phyloP scores from a whole-genome alignment of 2,888 invertebrate genomes.

The Fissipunctia ypsillon region DNA sequence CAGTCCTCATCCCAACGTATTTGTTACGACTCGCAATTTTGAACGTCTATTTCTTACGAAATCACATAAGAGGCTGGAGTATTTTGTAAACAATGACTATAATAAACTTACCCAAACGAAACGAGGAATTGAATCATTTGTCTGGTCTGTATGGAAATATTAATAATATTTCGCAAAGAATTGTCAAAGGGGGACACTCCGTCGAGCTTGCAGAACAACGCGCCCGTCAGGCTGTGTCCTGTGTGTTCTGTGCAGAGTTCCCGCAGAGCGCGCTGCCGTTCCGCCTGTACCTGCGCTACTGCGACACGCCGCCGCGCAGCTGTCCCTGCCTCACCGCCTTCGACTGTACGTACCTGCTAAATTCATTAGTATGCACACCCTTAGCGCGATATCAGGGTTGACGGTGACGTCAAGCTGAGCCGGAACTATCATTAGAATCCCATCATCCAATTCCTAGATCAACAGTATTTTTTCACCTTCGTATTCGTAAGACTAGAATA shows the following conservation, averaged over 20 bases:
- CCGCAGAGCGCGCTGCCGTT: conserved; percentile 76
- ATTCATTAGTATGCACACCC: neutral
- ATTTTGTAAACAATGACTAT: neutral
- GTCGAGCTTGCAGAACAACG: neutral
- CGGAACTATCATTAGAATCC: no score
- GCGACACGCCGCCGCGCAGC: conserved; percentile 67
- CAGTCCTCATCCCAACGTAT: no score
- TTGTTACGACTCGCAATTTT: neutral
- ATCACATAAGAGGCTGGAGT: neutral
- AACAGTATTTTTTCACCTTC: neutral
- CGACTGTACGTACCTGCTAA: conserved; percentile 31
- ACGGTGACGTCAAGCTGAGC: neutral
- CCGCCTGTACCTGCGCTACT: conserved; percentile 78
- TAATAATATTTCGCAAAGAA: neutral
- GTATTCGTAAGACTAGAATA: neutral
- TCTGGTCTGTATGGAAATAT: no score
- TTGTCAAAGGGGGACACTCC: neutral
- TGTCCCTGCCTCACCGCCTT: conserved; percentile 69
- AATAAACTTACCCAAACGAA: neutral
- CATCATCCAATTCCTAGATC: neutral
- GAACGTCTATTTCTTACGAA: neutral
- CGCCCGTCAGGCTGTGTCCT: neutral
- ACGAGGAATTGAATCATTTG: neutral
- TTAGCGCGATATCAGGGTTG: neutral
- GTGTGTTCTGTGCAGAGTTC: conserved; percentile 67